Evolutionary conservation across 1,140 invertebrate species (phyloP).

Genomic region (Stegodyphus mimosarum): DNA sequence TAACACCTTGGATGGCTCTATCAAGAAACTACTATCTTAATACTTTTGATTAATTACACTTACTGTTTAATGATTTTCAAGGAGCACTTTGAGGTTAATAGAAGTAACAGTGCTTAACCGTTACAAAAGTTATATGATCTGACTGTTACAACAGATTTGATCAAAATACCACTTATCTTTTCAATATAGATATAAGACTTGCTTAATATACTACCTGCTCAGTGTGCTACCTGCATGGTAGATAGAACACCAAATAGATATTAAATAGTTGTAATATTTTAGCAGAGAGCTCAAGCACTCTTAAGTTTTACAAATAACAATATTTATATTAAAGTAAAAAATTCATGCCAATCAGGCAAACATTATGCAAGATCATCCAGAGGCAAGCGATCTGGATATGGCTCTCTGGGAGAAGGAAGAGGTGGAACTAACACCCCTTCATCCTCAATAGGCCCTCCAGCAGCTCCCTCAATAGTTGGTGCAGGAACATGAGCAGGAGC

Average conservation of each 20-base stretch:
- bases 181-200: not conserved
- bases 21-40: not conserved
- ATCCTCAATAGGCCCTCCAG: constrained; percentile 63
- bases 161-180: not conserved
- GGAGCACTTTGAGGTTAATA: not conserved
- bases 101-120: not conserved
- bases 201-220: not conserved
- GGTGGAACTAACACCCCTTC: constrained; percentile 66
- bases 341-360: not conserved
- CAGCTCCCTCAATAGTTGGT: constrained; percentile 62
- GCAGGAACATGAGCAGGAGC: constrained; percentile 54
- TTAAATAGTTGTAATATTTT: not conserved
- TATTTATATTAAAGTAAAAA: not conserved
- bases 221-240: constrained; percentile 17
- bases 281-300: not conserved
- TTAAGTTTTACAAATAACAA: not conserved
- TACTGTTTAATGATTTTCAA: constrained; percentile 3
- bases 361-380: constrained; percentile 64
- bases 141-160: constrained; percentile 9
- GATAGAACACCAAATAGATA: constrained; percentile 25
- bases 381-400: constrained; percentile 68
- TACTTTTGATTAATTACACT: not conserved
- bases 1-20: not conserved
- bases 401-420: constrained; percentile 68
- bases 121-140: not conserved